Evolutionary conservation across 2,113 vertebrate species (phyloP).

Genomic region (Corythornis madagascariensis): DNA sequence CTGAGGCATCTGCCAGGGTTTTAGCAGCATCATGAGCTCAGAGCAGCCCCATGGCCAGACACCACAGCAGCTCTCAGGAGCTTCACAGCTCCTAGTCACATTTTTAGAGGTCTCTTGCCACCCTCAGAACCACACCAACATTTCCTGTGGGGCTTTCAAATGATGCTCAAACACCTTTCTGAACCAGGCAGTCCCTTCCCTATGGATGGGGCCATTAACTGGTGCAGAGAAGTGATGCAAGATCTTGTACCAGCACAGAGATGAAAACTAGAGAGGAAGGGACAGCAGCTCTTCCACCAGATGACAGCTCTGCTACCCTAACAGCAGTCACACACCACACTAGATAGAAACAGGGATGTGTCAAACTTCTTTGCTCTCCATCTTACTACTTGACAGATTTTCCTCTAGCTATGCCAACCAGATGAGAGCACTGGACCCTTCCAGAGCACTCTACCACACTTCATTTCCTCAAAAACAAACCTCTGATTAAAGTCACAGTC

Average conservation of each 20-base stretch:
- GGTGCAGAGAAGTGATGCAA: accelerated
- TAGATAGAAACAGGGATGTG: background rate
- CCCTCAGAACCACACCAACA: background rate
- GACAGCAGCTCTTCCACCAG: constrained; percentile 23
- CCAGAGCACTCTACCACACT: background rate
- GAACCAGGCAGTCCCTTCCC: background rate
- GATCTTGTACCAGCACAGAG: background rate
- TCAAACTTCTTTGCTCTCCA: background rate
- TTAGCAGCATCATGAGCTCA: background rate
- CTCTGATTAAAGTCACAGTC: background rate
- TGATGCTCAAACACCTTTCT: background rate
- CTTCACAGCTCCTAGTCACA: background rate
- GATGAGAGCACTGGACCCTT: background rate
- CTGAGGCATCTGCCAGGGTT: background rate
- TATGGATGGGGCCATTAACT: background rate
- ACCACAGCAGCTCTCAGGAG: background rate
- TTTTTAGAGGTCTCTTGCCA: background rate
- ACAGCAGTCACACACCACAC: background rate
- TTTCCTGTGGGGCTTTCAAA: background rate
- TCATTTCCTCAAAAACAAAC: background rate
- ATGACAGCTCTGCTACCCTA: background rate
- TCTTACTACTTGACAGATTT: background rate
- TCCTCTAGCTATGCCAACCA: background rate
- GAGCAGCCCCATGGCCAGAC: background rate
- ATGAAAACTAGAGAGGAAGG: background rate